phyloP scores from a whole-genome alignment of 2,888 invertebrate species.

The Agonopterix subpropinquella region DNA sequence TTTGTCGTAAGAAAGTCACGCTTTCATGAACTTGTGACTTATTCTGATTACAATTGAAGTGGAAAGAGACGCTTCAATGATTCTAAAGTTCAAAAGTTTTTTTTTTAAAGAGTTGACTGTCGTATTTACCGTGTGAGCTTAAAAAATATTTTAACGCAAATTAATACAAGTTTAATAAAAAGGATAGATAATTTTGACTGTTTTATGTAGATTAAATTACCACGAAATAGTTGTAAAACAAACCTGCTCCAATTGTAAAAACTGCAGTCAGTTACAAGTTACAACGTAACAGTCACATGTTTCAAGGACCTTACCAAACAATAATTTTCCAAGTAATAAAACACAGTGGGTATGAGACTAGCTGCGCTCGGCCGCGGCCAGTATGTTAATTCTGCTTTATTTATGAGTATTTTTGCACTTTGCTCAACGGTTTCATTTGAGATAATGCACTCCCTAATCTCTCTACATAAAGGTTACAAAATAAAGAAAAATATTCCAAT shows the following conservation, averaged over 20 bases:
- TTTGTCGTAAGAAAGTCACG: constrained; percentile 42
- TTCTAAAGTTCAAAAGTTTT: constrained; percentile 34
- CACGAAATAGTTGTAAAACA: background rate
- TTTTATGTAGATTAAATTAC: too few species aligned
- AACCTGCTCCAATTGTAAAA: background rate
- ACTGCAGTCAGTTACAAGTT: background rate
- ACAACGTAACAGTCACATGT: background rate
- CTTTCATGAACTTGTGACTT: constrained; percentile 28
- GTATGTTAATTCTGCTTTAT: constrained; percentile 25
- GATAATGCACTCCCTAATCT: too few species aligned
- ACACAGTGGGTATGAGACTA: background rate
- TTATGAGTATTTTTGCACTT: constrained; percentile 22
- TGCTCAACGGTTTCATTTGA: constrained; percentile 6
- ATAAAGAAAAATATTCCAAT: too few species aligned
- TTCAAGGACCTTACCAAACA: background rate
- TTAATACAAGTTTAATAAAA: too few species aligned
- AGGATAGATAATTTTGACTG: too few species aligned
- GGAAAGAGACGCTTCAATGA: constrained; percentile 50
- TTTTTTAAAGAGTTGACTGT: constrained; percentile 5
- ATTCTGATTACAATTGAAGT: constrained; percentile 40
- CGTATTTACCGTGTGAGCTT: too few species aligned
- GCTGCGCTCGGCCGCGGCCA: constrained; percentile 5
- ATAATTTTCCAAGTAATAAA: constrained; percentile 3
- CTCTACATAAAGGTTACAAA: too few species aligned
- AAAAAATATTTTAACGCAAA: too few species aligned